A percentile compares a stretch with the other conserved stretches of the same genome.
These are phyloP conservation scores for Prionace glauca DNA, from an alignment of 2,797 vertebrate species.

Conservation along the genomic window DNA sequence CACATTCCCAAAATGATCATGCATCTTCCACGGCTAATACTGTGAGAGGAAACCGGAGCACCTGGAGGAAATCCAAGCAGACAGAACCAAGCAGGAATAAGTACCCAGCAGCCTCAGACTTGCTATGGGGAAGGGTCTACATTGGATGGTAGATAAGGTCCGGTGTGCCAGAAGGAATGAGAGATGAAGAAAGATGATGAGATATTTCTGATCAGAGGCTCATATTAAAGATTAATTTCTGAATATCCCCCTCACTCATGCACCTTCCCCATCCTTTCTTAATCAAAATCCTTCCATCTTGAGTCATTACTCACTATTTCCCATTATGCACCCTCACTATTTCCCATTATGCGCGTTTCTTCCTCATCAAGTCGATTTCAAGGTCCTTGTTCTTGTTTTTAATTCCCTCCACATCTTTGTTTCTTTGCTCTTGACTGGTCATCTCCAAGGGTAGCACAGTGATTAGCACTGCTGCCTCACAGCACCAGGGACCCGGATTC, in stretches of 20 bases:
- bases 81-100: too few species aligned
- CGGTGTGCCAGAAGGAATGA: too few species aligned
- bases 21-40: not conserved
- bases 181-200: too few species aligned
- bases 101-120: too few species aligned
- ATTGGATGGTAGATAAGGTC: too few species aligned
- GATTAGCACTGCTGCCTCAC: too few species aligned
- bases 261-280: not conserved
- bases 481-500: too few species aligned
- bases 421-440: not conserved
- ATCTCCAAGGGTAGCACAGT: not conserved
- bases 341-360: not conserved
- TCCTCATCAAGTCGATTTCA: not conserved
- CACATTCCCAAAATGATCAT: not conserved
- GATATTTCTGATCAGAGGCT: not conserved
- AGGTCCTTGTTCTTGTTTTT: not conserved
- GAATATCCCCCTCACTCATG: not conserved
- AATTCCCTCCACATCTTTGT: not conserved
- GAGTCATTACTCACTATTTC: not conserved
- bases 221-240: not conserved
- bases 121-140: too few species aligned
- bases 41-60: too few species aligned
- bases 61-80: too few species aligned
- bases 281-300: not conserved
- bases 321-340: not conserved